A percentile compares a stretch with the other conserved stretches of the same genome.
Conservation (phyloP, 2,797 vertebrate species). For the Anas georgica region DNA sequence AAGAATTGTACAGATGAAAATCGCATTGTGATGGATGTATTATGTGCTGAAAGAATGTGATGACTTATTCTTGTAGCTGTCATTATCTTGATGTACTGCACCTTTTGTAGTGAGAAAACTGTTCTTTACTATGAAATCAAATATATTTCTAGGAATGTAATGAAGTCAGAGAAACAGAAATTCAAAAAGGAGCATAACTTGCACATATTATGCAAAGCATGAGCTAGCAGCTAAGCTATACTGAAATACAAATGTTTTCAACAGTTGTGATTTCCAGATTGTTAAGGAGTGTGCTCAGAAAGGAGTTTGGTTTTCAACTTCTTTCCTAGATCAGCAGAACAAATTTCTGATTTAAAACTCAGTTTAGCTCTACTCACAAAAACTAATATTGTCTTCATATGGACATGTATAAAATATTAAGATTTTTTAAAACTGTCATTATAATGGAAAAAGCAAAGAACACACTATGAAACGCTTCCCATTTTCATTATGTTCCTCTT, state of each 20-base stretch:
- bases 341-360: background rate
- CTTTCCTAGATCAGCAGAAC: background rate
- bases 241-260: background rate
- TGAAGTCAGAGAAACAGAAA: background rate
- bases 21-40: background rate
- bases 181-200: background rate
- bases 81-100: background rate
- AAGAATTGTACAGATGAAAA: background rate
- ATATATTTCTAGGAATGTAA: background rate
- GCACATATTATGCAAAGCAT: background rate
- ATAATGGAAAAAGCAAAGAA: background rate
- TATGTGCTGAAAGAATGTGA: background rate
- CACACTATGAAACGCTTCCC: background rate
- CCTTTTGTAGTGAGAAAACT: background rate
- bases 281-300: background rate
- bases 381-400: background rate
- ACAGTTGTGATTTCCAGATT: background rate
- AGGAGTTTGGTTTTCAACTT: background rate
- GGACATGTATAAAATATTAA: background rate
- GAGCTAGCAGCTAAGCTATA: background rate
- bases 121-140: constrained; percentile 13
- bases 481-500: background rate
- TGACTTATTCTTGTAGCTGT: background rate
- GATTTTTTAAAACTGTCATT: background rate
- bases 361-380: background rate